Evolutionary conservation across 2,113 vertebrate genomes (phyloP).

Genomic region (Tautogolabrus adspersus): DNA sequence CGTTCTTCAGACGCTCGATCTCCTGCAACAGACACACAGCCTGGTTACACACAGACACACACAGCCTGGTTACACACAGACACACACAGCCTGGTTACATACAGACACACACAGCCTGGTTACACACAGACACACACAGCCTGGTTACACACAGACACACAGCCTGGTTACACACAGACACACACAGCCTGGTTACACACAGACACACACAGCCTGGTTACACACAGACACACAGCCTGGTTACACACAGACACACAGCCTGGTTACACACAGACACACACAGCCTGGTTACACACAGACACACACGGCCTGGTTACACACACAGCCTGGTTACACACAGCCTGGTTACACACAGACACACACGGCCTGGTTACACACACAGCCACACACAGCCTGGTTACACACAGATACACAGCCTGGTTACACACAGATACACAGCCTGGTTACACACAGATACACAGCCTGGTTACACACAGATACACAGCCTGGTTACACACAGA

Average conservation of each 20-base stretch:
- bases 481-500: neutral
- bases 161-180: neutral
- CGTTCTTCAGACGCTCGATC: constrained; percentile 93
- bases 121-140: neutral
- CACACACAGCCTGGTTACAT: no score
- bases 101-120: constrained; percentile 9
- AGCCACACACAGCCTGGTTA: constrained; percentile 5
- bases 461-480: no score
- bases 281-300: neutral
- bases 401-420: neutral
- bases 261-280: no score
- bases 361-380: no score
- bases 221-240: constrained; percentile 10
- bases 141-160: no score
- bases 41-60: neutral
- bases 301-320: no score
- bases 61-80: neutral
- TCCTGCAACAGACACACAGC: constrained; percentile 79
- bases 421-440: constrained; percentile 13
- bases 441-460: neutral
- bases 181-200: neutral
- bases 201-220: no score
- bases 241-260: neutral
- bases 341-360: neutral
- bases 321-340: no score